phyloP scores from a whole-genome alignment of 2,888 invertebrate genomes.

The Phoenoteleia sp. region DNA sequence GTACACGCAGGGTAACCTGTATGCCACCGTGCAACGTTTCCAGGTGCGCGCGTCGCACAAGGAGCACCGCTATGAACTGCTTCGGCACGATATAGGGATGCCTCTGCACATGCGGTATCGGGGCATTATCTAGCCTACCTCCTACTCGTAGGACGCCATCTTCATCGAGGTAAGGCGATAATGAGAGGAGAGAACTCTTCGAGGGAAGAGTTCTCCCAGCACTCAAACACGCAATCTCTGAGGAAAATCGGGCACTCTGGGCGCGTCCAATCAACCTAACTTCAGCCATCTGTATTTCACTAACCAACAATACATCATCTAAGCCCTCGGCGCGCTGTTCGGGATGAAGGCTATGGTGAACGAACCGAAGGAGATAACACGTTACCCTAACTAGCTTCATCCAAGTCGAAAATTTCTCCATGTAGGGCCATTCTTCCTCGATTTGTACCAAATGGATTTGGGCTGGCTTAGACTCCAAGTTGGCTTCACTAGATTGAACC shows the following conservation, averaged over 20 bases:
- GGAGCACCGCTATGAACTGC: not conserved
- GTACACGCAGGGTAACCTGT: not conserved
- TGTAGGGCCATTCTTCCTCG: not conserved
- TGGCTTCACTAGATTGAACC: not conserved
- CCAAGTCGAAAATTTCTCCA: not conserved
- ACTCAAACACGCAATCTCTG: too few species aligned
- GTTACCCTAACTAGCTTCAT: not conserved
- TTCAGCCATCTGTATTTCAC: too few species aligned
- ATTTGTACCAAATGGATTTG: not conserved
- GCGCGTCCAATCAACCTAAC: too few species aligned
- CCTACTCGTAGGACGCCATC: slow-evolving; percentile 63
- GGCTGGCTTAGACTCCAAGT: not conserved
- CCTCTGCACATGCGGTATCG: slow-evolving; percentile 33
- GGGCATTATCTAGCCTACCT: slow-evolving; percentile 59
- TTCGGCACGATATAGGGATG: slow-evolving; percentile 62
- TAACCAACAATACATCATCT: too few species aligned
- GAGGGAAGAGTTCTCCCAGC: too few species aligned
- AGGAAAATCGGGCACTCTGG: too few species aligned
- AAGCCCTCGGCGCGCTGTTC: too few species aligned
- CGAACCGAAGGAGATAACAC: not conserved
- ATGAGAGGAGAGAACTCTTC: not conserved
- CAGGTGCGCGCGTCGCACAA: not conserved
- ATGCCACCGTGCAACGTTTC: not conserved
- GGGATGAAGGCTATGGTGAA: too few species aligned
- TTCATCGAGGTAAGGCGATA: slow-evolving; percentile 61